phyloP scores from a whole-genome alignment of 2,888 invertebrate genomes.

The Onchidella celtica region DNA sequence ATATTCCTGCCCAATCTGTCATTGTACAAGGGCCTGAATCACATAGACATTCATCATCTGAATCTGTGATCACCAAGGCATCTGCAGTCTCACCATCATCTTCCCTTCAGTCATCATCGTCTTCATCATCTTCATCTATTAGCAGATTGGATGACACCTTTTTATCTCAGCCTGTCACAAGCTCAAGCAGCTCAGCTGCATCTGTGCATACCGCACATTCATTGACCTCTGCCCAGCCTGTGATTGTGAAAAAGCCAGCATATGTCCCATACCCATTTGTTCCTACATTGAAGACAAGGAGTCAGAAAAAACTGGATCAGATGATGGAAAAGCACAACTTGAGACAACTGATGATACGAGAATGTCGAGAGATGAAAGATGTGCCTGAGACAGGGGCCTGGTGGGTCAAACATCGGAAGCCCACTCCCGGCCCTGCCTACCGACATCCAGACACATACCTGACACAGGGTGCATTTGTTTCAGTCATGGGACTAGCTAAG shows the following conservation, averaged over 20 bases:
- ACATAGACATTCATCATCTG: neutral
- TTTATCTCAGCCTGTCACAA: neutral
- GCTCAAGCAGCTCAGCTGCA: neutral
- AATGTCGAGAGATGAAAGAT: slow-evolving; percentile 39
- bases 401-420: slow-evolving; percentile 19
- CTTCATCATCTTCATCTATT: neutral
- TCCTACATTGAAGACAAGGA: slow-evolving; percentile 40
- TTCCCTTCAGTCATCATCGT: neutral
- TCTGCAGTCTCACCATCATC: neutral
- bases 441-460: slow-evolving; percentile 1
- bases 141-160: neutral
- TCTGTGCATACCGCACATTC: neutral
- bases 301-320: slow-evolving; percentile 48
- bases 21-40: no score
- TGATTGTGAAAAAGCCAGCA: slow-evolving; percentile 5
- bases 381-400: slow-evolving; percentile 42
- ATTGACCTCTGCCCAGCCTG: neutral
- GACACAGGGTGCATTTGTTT: slow-evolving; percentile 3
- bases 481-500: slow-evolving; percentile 14
- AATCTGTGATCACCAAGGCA: neutral
- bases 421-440: neutral
- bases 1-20: no score
- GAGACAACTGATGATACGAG: slow-evolving; percentile 33
- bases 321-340: slow-evolving; percentile 43
- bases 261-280: slow-evolving; percentile 28